A percentile compares a stretch with the other conserved stretches of the same genome.
Evolutionary conservation across 1,140 invertebrate genomes (phyloP).

Genomic region (Notospermus geniculatus): DNA sequence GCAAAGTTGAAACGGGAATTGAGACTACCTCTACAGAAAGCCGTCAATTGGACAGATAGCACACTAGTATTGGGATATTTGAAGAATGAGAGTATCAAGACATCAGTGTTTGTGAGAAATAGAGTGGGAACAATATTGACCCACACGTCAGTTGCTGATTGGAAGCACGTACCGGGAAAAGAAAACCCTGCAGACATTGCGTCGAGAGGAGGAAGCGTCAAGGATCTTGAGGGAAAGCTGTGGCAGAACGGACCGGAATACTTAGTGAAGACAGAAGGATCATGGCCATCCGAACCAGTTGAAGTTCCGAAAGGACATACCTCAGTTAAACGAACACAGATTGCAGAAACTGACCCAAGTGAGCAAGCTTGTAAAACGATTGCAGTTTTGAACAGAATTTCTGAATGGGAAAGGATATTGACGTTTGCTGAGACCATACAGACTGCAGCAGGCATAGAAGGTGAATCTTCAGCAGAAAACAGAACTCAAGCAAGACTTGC

Average conservation of each 20-base stretch:
- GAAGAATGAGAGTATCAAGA: neutral
- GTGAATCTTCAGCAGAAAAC: neutral
- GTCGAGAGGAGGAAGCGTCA: neutral
- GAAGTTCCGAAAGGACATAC: too few relatives aligned
- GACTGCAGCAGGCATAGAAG: neutral
- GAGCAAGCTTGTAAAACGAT: neutral
- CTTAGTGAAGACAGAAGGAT: neutral
- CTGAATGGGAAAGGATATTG: conserved; percentile 4
- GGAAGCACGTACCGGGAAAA: conserved; percentile 10
- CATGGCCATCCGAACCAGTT: conserved; percentile 3
- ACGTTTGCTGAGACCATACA: neutral
- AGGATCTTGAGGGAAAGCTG: neutral
- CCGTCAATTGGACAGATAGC: conserved; percentile 6
- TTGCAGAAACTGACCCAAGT: neutral
- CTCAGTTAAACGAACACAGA: too few relatives aligned
- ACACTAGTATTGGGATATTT: neutral
- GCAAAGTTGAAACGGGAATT: conserved; percentile 7
- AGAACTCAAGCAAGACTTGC: neutral
- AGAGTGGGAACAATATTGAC: conserved; percentile 3
- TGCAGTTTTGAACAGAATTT: conserved; percentile 1
- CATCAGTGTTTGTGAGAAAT: conserved; percentile 5
- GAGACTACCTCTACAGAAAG: conserved; percentile 5
- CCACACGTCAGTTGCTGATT: neutral
- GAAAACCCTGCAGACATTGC: conserved; percentile 5
- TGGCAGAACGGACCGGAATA: neutral